phyloP scores from a whole-genome alignment of 2,888 invertebrate genomes.

The Drosophila basisetae region DNA sequence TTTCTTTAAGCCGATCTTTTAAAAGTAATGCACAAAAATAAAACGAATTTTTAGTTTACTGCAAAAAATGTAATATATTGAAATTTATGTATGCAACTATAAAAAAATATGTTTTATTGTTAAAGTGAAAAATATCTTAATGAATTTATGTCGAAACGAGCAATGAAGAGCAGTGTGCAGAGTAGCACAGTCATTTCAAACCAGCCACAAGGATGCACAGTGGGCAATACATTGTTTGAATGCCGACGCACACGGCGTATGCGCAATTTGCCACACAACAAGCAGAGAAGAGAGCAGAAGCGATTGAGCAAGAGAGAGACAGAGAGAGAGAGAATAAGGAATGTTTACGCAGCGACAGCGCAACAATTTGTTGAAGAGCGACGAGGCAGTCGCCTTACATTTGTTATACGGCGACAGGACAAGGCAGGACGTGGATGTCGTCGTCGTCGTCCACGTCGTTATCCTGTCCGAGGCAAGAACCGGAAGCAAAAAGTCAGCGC shows the following conservation, averaged over 20 bases:
- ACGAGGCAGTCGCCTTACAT: conserved; percentile 30
- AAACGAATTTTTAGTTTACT: not conserved
- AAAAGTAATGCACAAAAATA: not conserved
- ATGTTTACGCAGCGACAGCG: conserved; percentile 69
- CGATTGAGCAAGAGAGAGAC: not conserved
- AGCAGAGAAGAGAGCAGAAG: conserved; percentile 10
- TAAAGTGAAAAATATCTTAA: not conserved
- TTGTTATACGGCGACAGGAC: conserved; percentile 51
- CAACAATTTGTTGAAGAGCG: conserved; percentile 77
- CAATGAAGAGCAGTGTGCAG: not conserved
- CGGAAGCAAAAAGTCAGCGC: conserved; percentile 77
- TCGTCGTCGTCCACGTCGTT: conserved; percentile 5
- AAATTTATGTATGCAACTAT: not conserved
- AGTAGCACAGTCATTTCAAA: conserved; percentile 46
- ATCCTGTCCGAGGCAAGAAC: conserved; percentile 67
- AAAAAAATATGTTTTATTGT: not conserved
- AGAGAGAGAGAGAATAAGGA: conserved; percentile 18
- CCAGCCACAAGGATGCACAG: conserved; percentile 56
- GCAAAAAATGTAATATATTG: not conserved
- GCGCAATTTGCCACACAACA: conserved; percentile 59
- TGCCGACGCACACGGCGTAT: conserved; percentile 70
- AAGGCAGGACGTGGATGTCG: conserved; percentile 16
- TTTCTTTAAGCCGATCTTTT: not conserved
- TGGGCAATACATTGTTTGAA: conserved; percentile 45
- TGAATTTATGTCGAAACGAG: not conserved